Evolutionary conservation across 2,113 vertebrate genomes (phyloP), one percentile per base, ranked within the genome.

Genomic region (Uria lomvia): DNA sequence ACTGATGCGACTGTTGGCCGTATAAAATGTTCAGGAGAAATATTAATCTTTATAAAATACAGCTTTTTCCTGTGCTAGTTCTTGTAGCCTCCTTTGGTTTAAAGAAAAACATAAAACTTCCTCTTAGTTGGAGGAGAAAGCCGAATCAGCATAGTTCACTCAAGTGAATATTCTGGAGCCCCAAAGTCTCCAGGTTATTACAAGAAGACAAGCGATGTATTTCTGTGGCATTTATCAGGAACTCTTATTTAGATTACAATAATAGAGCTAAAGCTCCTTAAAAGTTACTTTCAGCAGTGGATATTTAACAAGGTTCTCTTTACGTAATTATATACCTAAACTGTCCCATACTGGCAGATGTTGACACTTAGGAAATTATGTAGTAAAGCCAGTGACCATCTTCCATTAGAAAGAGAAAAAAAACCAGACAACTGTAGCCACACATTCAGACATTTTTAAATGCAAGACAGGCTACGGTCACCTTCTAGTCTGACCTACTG

Each of bases 321-420:
- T 90, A 78, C 19, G 53, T 70, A 92, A 81, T 42, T 84, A 40
- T 58, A 59, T 60, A 58, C 6, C n/a, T 30, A 82, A 80, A 58
- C 23, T 53, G 18, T 89, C 22, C 58, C 70, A 60, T 42, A 63
- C 53, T 75, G 84, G 82, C 71, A 86, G 80, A 79, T 66, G 40
- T 45, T 94, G 92, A 94, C 71, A 94, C 14, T n/a, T 89, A 93
- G 59, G 58, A 96, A 70, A 86, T 90, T 15, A 84, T 45, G 43
- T 40, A 59, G 56, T 94, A 82, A 73, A 96, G 62, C 40, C 79
- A 73, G 85, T 86, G 77, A 89, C 77, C 26, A 40, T 94, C 77
- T 96, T 95, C 60, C 52, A 42, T 89, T 96, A 94, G 65, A 93
- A 97, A 93, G 55, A 82, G 87, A 94, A 88, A 97, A 55, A 96